Conservation (phyloP, 2,888 invertebrate genomes). For the Pollenia labialis region DNA sequence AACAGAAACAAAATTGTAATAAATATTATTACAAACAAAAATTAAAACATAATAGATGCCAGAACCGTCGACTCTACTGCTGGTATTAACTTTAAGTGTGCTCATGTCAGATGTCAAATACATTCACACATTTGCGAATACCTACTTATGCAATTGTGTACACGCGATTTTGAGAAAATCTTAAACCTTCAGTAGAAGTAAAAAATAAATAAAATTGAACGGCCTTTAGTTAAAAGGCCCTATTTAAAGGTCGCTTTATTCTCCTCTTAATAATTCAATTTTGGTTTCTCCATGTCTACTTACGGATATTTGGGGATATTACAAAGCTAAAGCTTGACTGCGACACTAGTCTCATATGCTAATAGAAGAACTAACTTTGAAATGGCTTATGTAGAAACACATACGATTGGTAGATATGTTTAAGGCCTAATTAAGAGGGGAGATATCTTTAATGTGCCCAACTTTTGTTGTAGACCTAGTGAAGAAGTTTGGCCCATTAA, state of each 20-base stretch:
- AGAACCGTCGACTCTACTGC: constrained; percentile 1
- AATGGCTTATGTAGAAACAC: too few relatives aligned
- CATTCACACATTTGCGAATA: constrained; percentile 27
- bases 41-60: constrained; percentile 33
- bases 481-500: too few relatives aligned
- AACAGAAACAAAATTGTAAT: constrained; percentile 10
- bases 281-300: neutral
- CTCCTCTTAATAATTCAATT: neutral
- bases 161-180: constrained; percentile 41
- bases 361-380: too few relatives aligned
- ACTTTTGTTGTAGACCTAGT: too few relatives aligned
- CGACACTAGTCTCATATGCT: too few relatives aligned
- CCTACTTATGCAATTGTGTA: neutral
- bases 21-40: constrained; percentile 12
- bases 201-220: too few relatives aligned
- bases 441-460: too few relatives aligned
- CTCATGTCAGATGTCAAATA: constrained; percentile 66
- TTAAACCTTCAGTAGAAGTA: neutral
- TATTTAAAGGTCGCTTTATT: neutral
- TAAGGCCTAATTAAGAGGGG: too few relatives aligned
- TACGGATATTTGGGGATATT: too few relatives aligned
- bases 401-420: too few relatives aligned
- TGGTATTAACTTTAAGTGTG: constrained; percentile 56
- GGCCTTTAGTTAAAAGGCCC: too few relatives aligned
- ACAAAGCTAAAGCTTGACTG: too few relatives aligned